Evolutionary conservation across 2,113 vertebrate genomes (phyloP).

Genomic region (Pipra filicauda): DNA sequence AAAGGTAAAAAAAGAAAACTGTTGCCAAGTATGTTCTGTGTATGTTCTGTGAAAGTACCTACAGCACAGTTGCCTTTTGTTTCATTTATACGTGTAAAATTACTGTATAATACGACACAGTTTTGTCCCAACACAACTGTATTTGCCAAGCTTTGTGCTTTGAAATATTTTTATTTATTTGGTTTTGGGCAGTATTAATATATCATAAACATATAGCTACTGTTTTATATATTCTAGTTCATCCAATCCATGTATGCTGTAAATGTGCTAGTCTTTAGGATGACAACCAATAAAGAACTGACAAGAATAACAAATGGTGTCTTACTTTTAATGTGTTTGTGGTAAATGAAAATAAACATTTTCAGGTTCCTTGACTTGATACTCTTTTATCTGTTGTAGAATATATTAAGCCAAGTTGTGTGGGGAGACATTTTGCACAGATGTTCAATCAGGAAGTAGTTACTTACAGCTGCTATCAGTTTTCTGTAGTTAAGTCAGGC

Average conservation of each 20-base stretch:
- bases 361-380: background rate
- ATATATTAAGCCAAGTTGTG: background rate
- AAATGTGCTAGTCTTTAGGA: constrained; percentile 81
- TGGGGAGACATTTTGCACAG: background rate
- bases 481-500: background rate
- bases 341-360: background rate
- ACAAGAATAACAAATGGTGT: constrained; percentile 37
- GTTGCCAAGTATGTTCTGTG: constrained; percentile 43
- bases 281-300: constrained; percentile 79
- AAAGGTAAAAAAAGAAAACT: constrained; percentile 31
- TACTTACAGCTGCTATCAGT: background rate
- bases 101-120: constrained; percentile 67
- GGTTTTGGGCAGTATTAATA: constrained; percentile 79
- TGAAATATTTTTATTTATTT: constrained; percentile 83
- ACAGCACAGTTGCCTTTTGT: constrained; percentile 73
- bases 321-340: background rate
- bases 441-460: background rate
- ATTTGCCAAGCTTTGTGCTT: constrained; percentile 74
- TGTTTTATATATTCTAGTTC: constrained; percentile 81
- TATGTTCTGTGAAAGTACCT: constrained; percentile 67
- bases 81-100: constrained; percentile 74
- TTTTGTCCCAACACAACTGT: constrained; percentile 67
- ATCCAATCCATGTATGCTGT: constrained; percentile 78
- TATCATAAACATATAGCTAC: constrained; percentile 74
- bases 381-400: background rate